These are phyloP conservation scores for Condylura cristata DNA, from an alignment of 2,113 vertebrate genomes.

Conservation along the genomic window DNA sequence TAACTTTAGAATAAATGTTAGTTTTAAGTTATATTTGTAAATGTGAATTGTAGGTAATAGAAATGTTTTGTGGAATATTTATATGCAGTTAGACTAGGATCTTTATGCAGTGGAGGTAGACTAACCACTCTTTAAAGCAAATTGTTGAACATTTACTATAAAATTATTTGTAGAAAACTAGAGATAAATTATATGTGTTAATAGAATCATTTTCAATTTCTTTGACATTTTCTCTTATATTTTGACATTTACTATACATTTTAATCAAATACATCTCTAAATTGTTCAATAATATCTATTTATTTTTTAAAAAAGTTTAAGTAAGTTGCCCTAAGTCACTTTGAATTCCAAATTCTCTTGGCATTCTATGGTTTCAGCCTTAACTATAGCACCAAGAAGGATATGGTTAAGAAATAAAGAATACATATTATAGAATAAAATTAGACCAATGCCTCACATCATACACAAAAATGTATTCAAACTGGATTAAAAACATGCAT, in stretches of 20 bases:
- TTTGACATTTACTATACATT: background rate
- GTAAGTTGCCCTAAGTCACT: background rate
- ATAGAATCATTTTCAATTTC: background rate
- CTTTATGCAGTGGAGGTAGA: background rate
- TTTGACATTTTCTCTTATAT: conserved; percentile 1
- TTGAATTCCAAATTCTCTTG: background rate
- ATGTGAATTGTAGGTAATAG: background rate
- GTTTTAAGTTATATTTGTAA: background rate
- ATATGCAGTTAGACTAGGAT: background rate
- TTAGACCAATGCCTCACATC: too few relatives aligned
- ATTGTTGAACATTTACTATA: background rate
- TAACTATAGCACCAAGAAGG: background rate
- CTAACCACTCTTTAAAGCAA: background rate
- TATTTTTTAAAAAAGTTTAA: background rate
- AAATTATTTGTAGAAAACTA: background rate
- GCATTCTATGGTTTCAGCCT: background rate
- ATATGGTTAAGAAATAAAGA: background rate
- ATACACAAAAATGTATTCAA: too few relatives aligned
- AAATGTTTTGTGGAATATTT: background rate
- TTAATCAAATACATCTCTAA: background rate
- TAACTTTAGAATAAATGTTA: background rate
- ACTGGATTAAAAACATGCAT: too few relatives aligned
- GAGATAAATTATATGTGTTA: background rate
- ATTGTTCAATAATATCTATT: background rate
- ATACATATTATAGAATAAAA: too few relatives aligned